phyloP scores from a whole-genome alignment of 2,113 vertebrate genomes.

The Pelvicachromis taeniatus region DNA sequence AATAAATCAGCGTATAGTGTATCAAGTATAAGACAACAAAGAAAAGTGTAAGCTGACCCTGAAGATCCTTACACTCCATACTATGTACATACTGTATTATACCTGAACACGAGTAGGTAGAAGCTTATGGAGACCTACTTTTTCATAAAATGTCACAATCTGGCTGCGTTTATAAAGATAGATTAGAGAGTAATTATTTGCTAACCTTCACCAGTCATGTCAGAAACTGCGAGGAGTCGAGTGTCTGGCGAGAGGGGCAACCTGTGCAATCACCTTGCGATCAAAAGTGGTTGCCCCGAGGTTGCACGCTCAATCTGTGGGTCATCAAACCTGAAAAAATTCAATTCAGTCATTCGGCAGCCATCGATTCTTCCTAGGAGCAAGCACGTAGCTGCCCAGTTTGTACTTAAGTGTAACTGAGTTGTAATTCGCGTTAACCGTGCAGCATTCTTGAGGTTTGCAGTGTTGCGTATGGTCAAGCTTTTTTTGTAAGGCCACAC shows the following conservation, averaged over 20 bases:
- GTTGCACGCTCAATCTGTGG: neutral
- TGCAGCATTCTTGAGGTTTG: neutral
- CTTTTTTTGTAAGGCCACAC: neutral
- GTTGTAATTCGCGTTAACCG: neutral
- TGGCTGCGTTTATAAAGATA: rapidly evolving
- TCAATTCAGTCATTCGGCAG: neutral
- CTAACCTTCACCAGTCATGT: neutral
- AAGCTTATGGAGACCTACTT: neutral
- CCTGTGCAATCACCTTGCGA: neutral
- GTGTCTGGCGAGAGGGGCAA: neutral
- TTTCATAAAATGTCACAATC: neutral
- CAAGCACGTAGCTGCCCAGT: neutral
- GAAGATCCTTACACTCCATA: neutral
- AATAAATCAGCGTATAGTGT: neutral
- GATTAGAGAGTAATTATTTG: neutral
- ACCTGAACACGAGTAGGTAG: neutral
- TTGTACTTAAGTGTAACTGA: neutral
- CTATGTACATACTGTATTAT: neutral
- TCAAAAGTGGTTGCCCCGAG: rapidly evolving
- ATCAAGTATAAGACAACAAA: neutral
- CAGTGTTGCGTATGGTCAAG: rapidly evolving
- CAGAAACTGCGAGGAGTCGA: neutral
- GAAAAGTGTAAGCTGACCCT: neutral
- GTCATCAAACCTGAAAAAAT: neutral
- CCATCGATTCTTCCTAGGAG: neutral